These are phyloP conservation scores for Setophaga kirtlandii DNA, from an alignment of 2,113 vertebrate genomes.

Conservation along the genomic window DNA sequence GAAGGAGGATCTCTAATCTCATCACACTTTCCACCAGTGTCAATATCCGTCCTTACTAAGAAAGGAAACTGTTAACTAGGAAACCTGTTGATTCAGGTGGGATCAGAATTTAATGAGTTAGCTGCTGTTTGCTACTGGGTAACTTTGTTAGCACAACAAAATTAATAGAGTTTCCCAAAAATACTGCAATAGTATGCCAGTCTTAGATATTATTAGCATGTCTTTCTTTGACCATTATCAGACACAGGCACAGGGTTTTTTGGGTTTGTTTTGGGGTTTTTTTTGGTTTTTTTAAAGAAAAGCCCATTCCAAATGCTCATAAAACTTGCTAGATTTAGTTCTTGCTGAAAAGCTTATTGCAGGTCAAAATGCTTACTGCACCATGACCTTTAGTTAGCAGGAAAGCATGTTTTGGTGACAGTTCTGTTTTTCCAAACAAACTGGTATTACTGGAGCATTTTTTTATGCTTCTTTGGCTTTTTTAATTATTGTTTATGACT, in stretches of 20 bases:
- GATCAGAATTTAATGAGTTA: not conserved
- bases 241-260: not conserved
- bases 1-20: not conserved
- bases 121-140: not conserved
- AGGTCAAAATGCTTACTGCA: not conserved
- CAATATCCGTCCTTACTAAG: not conserved
- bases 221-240: not conserved
- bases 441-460: not conserved
- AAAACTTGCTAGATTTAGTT: not conserved
- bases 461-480: not conserved
- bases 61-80: not conserved
- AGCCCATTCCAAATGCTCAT: not conserved
- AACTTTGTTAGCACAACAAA: not conserved
- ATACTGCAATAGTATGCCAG: not conserved
- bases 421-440: not conserved
- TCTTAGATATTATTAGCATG: not conserved
- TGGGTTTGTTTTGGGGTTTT: not conserved
- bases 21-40: not conserved
- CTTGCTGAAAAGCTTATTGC: not conserved
- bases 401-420: not conserved
- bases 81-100: constrained; percentile 1
- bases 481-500: not conserved
- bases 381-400: not conserved
- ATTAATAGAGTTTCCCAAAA: not conserved
- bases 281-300: not conserved